Percentiles rank a stretch among this genome's conserved stretches.
Conservation (phyloP, 2,797 vertebrate species). For the Paratrypauchen microcephalus region DNA sequence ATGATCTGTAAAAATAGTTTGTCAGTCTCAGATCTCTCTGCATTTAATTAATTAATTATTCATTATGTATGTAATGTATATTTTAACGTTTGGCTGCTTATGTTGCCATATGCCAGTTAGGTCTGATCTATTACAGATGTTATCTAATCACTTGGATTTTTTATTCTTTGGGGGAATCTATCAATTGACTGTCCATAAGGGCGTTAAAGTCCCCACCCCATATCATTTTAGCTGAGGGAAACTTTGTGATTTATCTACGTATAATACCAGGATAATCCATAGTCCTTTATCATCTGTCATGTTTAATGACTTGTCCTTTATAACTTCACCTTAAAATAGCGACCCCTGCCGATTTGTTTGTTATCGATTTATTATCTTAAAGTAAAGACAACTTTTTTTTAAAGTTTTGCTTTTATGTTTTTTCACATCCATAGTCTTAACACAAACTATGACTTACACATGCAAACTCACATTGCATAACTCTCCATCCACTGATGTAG, state of each 20-base stretch:
- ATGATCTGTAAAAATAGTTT: neutral
- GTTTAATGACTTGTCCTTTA: neutral
- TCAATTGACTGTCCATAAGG: neutral
- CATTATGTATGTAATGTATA: neutral
- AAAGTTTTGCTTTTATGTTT: too few relatives aligned
- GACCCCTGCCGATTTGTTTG: too few relatives aligned
- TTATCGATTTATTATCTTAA: too few relatives aligned
- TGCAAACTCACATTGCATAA: too few relatives aligned
- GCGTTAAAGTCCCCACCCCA: slow-evolving; percentile 15
- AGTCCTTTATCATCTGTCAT: neutral
- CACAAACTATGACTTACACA: too few relatives aligned
- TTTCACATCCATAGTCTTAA: too few relatives aligned
- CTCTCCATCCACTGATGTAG: too few relatives aligned
- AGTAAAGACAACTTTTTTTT: too few relatives aligned
- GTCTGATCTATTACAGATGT: neutral
- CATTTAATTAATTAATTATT: too few relatives aligned
- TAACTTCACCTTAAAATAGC: too few relatives aligned
- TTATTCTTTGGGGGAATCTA: neutral
- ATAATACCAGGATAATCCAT: neutral
- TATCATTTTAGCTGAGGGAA: slow-evolving; percentile 1
- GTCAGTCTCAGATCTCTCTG: neutral
- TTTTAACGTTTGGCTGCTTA: neutral
- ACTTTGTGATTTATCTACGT: neutral
- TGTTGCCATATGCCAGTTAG: slow-evolving; percentile 9
- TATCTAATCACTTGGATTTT: neutral